These are phyloP conservation scores for Balearica regulorum DNA, from an alignment of 2,797 vertebrate genomes.

Conservation along the genomic window DNA sequence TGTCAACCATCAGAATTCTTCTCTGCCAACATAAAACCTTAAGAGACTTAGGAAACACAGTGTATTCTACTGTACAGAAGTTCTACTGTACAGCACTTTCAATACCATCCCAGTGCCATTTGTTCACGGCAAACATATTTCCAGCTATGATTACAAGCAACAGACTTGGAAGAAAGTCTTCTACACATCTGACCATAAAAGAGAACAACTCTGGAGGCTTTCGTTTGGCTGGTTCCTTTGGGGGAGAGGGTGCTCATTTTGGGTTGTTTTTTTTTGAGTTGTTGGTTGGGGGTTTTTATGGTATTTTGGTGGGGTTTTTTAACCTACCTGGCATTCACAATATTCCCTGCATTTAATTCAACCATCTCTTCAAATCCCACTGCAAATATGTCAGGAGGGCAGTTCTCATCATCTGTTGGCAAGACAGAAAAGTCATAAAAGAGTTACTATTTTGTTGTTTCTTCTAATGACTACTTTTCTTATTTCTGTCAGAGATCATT, in stretches of 20 bases:
- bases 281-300: not conserved
- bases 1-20: not conserved
- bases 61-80: not conserved
- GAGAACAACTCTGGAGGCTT: not conserved
- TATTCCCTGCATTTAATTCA: slow-evolving; percentile 81
- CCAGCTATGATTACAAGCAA: not conserved
- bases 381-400: slow-evolving; percentile 78
- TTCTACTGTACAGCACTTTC: not conserved
- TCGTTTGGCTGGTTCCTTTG: not conserved
- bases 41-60: not conserved
- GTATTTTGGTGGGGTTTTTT: not conserved
- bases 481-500: slow-evolving; percentile 30
- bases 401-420: slow-evolving; percentile 64
- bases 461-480: not conserved
- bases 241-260: not conserved
- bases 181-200: not conserved
- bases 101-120: not conserved
- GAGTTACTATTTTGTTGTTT: slow-evolving; percentile 8
- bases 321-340: slow-evolving; percentile 79
- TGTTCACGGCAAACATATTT: not conserved
- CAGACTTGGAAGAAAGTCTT: not conserved
- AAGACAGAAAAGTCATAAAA: not conserved
- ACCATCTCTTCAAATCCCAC: slow-evolving; percentile 85
- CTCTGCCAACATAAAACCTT: not conserved
- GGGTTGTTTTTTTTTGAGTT: accelerated